Base-by-base conservation (phyloP, 37 sponge, comb jelly and placozoan genomes). In the Geodia barretti region DNA sequence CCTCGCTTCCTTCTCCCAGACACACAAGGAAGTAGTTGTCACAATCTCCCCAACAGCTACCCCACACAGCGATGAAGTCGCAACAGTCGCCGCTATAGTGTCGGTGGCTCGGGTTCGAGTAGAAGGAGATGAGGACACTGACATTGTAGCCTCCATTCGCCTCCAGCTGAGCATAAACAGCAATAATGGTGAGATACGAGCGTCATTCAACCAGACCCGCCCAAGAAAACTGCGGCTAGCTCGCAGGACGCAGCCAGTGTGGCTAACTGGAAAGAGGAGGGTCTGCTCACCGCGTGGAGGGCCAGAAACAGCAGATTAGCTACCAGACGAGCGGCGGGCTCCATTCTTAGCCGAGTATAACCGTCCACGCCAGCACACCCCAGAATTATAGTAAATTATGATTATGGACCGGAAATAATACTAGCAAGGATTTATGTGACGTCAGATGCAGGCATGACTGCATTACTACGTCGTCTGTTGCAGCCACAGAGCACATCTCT, bases 21-120 rank as follows among this genome's bases (percentile, higher is more conserved):
- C 80, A 80, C 20, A 80, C 26, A 21, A 35, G 31, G 30, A 80
- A 69, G 54, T 68, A 43, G n/a, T 39, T 80, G 28, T 80, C 80
- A 80, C 80, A 80, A 33, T 67, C 37, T 19, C 31, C 34, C n/a
- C n/a, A n/a, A 33, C 38, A 71, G 35, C 70, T 21, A 2, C 59
- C 47, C 36, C 28, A 58, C 36, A 8, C 5, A 38, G 30, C 24
- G 17, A 7, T n/a, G 33, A n/a, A 54, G 61, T 74, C 75, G 25
- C 75, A 74, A 14, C 75, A 74, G 31, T 34, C 33, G 1, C 75
- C 75, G 3, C 28, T 31, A 26, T 11, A 1, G 28, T 35, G 75
- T 2, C 75, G 28, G 61, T 35, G 32, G 60, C 34, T 60, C 3
- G 75, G 75, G 37, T 74, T 74, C 19, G 34, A 4, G 68, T 68